Evolutionary conservation across 2,888 invertebrate genomes (phyloP).

Genomic region (Leptinotarsa rubiginosa): DNA sequence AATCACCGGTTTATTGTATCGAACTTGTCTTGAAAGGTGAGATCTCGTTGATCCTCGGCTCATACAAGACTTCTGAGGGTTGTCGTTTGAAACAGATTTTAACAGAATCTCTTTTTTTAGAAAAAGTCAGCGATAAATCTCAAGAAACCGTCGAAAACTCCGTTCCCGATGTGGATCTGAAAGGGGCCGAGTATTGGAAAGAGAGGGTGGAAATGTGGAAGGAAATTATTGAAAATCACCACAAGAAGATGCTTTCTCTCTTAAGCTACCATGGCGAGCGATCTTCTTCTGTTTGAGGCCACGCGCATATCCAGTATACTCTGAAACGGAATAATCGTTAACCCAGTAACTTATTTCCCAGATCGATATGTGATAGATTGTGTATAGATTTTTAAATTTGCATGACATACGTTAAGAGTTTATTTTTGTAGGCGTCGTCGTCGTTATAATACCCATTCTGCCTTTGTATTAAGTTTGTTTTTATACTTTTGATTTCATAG

Average conservation of each 20-base stretch:
- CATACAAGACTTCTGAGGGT: too few species aligned
- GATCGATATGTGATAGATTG: constrained; percentile 13
- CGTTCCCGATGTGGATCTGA: constrained; percentile 28
- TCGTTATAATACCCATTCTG: background rate
- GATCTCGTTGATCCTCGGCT: too few species aligned
- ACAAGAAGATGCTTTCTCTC: constrained; percentile 37
- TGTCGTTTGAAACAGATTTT: too few species aligned
- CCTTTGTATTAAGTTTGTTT: background rate
- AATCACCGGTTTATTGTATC: too few species aligned
- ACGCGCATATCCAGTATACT: background rate
- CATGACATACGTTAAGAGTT: background rate
- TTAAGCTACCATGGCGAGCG: background rate
- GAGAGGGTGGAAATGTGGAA: constrained; percentile 59
- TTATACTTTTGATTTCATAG: constrained; percentile 14
- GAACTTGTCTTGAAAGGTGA: too few species aligned
- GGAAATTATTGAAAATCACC: constrained; percentile 22
- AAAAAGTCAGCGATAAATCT: constrained; percentile 40
- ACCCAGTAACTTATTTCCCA: constrained; percentile 14
- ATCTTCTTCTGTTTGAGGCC: background rate
- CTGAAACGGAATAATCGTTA: background rate
- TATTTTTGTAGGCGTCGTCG: background rate
- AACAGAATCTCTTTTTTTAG: constrained; percentile 26
- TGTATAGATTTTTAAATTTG: constrained; percentile 9
- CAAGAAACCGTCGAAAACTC: constrained; percentile 40
- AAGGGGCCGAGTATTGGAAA: constrained; percentile 58